Base-by-base conservation (phyloP, 1,140 invertebrate species). In the Solenopsis fugax region DNA sequence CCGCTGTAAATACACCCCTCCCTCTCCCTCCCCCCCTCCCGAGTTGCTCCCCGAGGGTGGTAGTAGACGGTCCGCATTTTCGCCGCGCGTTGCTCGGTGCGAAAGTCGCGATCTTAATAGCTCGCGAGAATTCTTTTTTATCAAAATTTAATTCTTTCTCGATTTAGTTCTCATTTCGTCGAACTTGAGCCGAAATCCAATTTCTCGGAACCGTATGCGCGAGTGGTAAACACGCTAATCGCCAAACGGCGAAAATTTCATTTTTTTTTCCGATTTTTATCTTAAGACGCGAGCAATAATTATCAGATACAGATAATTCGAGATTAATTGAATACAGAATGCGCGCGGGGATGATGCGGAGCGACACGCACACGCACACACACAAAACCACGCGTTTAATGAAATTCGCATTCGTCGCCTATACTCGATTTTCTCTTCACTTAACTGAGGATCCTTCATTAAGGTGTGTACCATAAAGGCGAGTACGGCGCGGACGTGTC, bases 401-500 rank as follows among this genome's bases (percentile, higher is more conserved):
- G 86, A 91, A 87, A 77, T 90, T 67, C 85, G 54, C 80, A 90
- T 89, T 89, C 85, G 80, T 86, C 88, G 91, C 90, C 91, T 91
- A 91, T 90, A 91, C 73, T 92, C 85, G 75, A 92, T 92, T 92
- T 92, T 90, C 89, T 92, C 82, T 87, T 81, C 56, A 87, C 81
- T 90, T 90, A 85, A 87, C 54, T 4, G 64, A 89, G 65, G 6
- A 90, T 88, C 87, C 91, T 78, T 78, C n/a, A 92, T 77, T 90
- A 88, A 90, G 85, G 9, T 73, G 88, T 87, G 88, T 85, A 77
- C 29, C 37, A 73, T 89, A 87, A 82, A 58, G 71, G 12, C 16
- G 73, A 77, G 52, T 69, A 69, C 54, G 52, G 24, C 77, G 76
- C 62, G 48, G 48, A 54, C 50, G 10, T 69, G 41, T 50, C 58